phyloP scores from a whole-genome alignment of 2,113 vertebrate species.

The Microcebus murinus region DNA sequence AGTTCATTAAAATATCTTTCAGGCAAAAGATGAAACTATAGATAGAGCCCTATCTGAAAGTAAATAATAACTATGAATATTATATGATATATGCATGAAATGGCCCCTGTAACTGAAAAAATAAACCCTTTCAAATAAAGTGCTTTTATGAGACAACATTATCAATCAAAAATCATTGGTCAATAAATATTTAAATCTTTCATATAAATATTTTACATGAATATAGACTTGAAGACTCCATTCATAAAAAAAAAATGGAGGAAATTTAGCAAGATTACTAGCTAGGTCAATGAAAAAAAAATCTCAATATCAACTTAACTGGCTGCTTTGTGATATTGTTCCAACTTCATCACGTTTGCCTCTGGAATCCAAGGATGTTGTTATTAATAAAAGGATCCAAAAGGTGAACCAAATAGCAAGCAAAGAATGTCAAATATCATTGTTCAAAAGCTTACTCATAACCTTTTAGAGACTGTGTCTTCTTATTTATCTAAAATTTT shows the following conservation, averaged over 20 bases:
- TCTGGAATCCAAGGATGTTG: neutral
- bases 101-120: neutral
- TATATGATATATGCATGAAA: neutral
- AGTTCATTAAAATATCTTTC: neutral
- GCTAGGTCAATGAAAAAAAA: neutral
- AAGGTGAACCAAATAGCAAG: neutral
- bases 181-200: neutral
- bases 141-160: neutral
- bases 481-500: slow-evolving; percentile 4
- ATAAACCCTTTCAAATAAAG: neutral
- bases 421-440: neutral
- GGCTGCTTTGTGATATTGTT: neutral
- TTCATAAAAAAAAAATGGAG: neutral
- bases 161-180: neutral
- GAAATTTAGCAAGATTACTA: neutral
- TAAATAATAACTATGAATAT: neutral
- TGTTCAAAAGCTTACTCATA: neutral
- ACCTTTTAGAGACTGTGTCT: neutral
- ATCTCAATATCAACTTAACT: slow-evolving; percentile 2
- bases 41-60: neutral
- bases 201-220: neutral
- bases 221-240: neutral
- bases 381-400: neutral
- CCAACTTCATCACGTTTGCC: neutral
- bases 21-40: neutral